Evolutionary conservation across 2,113 vertebrate genomes (phyloP), one percentile per base, ranked within the genome.

Genomic region (Alethe castanea): DNA sequence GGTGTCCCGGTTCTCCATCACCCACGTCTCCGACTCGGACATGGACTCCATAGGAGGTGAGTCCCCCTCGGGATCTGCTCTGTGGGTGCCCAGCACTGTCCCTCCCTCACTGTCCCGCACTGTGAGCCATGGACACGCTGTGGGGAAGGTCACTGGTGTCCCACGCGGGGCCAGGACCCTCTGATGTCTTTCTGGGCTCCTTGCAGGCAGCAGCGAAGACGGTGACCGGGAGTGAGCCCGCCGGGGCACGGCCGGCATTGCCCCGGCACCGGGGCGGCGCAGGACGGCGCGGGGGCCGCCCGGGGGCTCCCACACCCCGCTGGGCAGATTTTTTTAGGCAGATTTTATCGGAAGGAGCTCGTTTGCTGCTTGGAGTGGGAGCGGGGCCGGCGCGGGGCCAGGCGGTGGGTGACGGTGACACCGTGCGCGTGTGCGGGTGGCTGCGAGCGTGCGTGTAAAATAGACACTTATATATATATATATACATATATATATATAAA

Each of bases 1-100:
- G 0, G 96, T 97, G 31, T 99, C 99, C 47, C 98, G 99, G 19
- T 99, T 99, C 97, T 99, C 99, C 96, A 99, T 99, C 97, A 99
- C 99, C 12, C 99, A 99, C 44, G 98, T 99, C 92, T 98, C 99
- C 0, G 99, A 99, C 97, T 98, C 98, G 0, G 99, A 99, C n/a
- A 94, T 98, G 82, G 98, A 98, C 78, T 98, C 98, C 6, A 95
- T 94, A 76, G 98, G 98, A 98, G 99, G 99, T 99, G 94, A 98
- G 98, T 35, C 8, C 35, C 40, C 22, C 14, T 26, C 1, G 4
- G 20, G 54, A 12, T 12, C 29, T 26, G 33, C 61, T 42, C 45
- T 4, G 38, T 3, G 28, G 36, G 54, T 8, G 7, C 36, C 52
- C 6, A 3, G 45, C 47, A 17, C 19, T 6, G 20, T 66, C 42